Conservation (phyloP, 1,140 invertebrate species). For the Antheraea mylitta region DNA sequence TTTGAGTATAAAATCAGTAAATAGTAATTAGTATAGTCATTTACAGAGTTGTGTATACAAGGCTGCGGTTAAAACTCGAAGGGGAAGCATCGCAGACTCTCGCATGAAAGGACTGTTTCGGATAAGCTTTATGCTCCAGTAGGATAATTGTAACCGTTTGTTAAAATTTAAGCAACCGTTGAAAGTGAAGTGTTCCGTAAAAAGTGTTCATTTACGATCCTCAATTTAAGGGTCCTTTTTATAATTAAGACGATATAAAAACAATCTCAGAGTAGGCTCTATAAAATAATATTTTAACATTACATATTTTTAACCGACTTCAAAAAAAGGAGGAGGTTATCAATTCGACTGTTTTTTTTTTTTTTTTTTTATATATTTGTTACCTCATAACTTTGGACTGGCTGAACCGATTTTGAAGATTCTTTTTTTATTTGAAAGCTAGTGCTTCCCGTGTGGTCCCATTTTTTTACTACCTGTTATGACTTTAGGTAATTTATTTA, state of each 20-base stretch:
- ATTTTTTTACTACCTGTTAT: no score
- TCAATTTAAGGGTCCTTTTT: not conserved
- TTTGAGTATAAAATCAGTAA: constrained; percentile 4
- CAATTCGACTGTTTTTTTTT: no score
- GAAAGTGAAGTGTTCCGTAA: not conserved
- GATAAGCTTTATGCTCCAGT: constrained; percentile 10
- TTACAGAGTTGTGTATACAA: constrained; percentile 4
- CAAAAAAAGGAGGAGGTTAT: no score
- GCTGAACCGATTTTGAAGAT: no score
- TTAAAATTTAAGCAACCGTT: constrained; percentile 3
- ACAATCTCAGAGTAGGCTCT: not conserved
- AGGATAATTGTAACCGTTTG: constrained; percentile 2
- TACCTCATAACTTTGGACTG: no score
- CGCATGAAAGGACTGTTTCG: constrained; percentile 2
- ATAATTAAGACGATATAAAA: not conserved
- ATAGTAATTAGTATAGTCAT: constrained; percentile 13
- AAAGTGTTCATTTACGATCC: constrained; percentile 1
- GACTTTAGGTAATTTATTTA: no score
- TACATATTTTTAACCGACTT: no score
- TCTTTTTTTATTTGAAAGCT: no score
- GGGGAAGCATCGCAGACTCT: constrained; percentile 6
- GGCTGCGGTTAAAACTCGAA: constrained; percentile 9
- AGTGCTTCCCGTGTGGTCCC: no score
- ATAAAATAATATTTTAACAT: no score
- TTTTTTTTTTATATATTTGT: no score